Evolutionary conservation across 2,888 invertebrate genomes (phyloP), one percentile per base, ranked within the genome.

Genomic region (Trissonchulus sp.): DNA sequence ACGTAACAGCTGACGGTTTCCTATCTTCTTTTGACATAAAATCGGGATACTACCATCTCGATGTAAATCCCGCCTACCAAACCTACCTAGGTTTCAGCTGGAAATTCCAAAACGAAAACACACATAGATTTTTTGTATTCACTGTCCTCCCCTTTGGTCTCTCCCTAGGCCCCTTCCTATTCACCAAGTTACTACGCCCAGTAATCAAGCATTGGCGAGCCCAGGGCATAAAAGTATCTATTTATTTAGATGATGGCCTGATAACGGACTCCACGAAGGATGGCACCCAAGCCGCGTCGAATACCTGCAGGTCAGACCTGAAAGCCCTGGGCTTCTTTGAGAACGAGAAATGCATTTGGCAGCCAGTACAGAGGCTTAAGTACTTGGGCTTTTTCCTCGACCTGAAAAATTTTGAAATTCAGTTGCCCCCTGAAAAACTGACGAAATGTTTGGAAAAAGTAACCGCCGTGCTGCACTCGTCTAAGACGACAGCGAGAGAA

Each of bases 61-160:
- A 65, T 65, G 65, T 34, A 28, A 8, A 28, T 28, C 15, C 65
- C 15, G 30, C 3, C 8, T 65, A 15, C n/a, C 65, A 65, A 34
- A 28, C 30, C 8, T 65, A 15, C n/a, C 30, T 65, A 28, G 65
- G 65, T 15, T 65, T 65, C 30, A 18, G 15, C 30, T 65, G 65
- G 65, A 8, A 8, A 15, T 65, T 18, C n/a, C 34, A 28, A 15
- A 28, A 28, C 65, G 3, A 8, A 8, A 28, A 28, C n/a, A 60
- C 60, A 18, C 60, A 60, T 18, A 65, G 30, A 65, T 65, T 15
- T 65, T 65, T 65, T 65, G 34, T 34, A 8, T 65, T 31, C 65
- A 65, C 65, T 15, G 65, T 65, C n/a, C 30, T 65, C 8, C 65
- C 65, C n/a, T 65, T 65, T 65, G 65, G 65, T 28, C 65, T 65